Conservation (phyloP, 2,113 vertebrate species). For the Tachuris rubrigastra region DNA sequence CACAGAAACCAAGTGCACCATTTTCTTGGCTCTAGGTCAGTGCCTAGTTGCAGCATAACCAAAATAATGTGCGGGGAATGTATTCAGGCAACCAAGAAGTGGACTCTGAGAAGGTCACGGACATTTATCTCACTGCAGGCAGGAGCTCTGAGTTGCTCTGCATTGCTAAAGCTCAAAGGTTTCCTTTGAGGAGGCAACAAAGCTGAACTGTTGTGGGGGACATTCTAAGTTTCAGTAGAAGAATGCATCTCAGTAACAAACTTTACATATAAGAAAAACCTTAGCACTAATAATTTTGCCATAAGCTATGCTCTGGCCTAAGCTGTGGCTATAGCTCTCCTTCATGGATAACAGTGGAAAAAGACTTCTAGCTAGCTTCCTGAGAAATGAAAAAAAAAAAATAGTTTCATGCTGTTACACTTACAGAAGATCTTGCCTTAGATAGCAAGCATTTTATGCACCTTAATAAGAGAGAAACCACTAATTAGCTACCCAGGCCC, state of each 20-base stretch:
- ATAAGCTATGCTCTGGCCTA: neutral
- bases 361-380: neutral
- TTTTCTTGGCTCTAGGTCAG: neutral
- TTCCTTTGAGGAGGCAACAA: neutral
- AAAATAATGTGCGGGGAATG: constrained; percentile 13
- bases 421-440: neutral
- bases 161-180: neutral
- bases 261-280: neutral
- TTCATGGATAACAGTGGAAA: neutral
- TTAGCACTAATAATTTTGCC: neutral
- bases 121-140: neutral
- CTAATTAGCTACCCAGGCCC: constrained; percentile 27
- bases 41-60: neutral
- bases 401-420: neutral
- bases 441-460: neutral
- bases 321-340: neutral
- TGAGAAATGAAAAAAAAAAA: neutral
- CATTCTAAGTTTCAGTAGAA: neutral
- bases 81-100: neutral
- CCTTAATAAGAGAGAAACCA: neutral
- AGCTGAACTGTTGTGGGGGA: neutral
- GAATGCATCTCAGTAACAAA: neutral
- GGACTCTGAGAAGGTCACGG: constrained; percentile 16
- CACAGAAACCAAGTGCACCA: neutral
- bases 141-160: neutral